Evolutionary conservation across 2,888 invertebrate species (phyloP).

Genomic region (Plebejus argus): DNA sequence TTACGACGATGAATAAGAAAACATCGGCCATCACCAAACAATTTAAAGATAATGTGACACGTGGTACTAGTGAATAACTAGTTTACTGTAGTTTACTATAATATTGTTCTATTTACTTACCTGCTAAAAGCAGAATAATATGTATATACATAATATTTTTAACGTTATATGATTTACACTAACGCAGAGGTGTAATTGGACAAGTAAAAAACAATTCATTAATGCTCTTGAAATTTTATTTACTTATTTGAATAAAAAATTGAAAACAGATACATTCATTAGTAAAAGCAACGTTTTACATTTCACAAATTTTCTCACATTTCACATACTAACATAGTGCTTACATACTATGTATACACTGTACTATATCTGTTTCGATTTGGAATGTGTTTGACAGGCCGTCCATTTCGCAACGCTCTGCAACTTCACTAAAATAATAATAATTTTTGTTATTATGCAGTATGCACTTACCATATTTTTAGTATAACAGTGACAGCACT

Average conservation of each 20-base stretch:
- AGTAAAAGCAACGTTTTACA: neutral
- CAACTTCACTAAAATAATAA: neutral
- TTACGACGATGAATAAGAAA: neutral
- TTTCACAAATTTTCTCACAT: neutral
- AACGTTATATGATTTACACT: too few relatives aligned
- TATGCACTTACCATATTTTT: too few relatives aligned
- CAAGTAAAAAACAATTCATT: conserved; percentile 3
- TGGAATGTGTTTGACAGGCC: neutral
- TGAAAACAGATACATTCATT: neutral
- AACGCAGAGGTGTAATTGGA: neutral
- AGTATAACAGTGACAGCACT: too few relatives aligned
- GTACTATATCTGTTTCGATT: neutral
- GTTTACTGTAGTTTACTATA: too few relatives aligned
- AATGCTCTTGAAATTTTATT: conserved; percentile 30
- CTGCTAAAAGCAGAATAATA: too few relatives aligned
- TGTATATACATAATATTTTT: too few relatives aligned
- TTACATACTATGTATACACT: neutral
- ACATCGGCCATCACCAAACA: neutral
- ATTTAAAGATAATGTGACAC: too few relatives aligned
- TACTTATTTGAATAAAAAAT: conserved; percentile 33
- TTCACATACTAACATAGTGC: too few relatives aligned
- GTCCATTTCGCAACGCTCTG: neutral
- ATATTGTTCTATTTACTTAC: too few relatives aligned
- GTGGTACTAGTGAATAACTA: too few relatives aligned
- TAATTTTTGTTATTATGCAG: too few relatives aligned